phyloP scores from a whole-genome alignment of 2,888 invertebrate genomes.

The Hetaerina titia region DNA sequence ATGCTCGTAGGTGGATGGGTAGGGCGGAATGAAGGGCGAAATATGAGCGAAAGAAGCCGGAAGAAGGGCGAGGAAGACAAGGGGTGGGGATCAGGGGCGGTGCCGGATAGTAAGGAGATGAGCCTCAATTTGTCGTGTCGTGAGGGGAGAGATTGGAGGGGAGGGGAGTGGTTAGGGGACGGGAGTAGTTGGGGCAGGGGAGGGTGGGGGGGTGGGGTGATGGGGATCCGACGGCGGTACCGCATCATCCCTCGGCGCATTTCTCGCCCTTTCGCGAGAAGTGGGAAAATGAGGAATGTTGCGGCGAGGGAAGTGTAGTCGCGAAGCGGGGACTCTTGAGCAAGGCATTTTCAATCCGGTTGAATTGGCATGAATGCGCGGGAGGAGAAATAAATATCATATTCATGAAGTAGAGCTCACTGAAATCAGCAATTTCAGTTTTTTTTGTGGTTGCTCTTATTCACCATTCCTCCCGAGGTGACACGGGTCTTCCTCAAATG shows the following conservation, averaged over 20 bases:
- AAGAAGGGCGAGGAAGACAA: neutral
- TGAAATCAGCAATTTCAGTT: too few relatives aligned
- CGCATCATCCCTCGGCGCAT: neutral
- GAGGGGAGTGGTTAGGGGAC: neutral
- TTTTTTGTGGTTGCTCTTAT: too few relatives aligned
- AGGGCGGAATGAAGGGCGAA: neutral
- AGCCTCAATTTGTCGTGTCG: conserved; percentile 58
- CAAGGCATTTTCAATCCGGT: too few relatives aligned
- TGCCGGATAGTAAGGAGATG: neutral
- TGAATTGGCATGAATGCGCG: too few relatives aligned
- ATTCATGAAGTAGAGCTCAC: too few relatives aligned
- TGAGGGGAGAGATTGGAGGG: neutral
- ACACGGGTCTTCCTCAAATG: too few relatives aligned
- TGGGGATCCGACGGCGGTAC: neutral
- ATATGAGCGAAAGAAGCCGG: neutral
- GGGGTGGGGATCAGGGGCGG: neutral
- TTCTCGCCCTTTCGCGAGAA: too few relatives aligned
- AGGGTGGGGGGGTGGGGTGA: neutral
- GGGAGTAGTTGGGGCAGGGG: too few relatives aligned
- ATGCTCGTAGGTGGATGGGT: neutral
- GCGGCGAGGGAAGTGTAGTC: neutral
- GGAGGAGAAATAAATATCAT: too few relatives aligned
- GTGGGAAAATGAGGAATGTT: neutral
- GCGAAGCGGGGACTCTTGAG: neutral
- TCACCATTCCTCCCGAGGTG: too few relatives aligned